Conservation (phyloP, 2,797 vertebrate genomes). For the Apogon hyalosoma region DNA sequence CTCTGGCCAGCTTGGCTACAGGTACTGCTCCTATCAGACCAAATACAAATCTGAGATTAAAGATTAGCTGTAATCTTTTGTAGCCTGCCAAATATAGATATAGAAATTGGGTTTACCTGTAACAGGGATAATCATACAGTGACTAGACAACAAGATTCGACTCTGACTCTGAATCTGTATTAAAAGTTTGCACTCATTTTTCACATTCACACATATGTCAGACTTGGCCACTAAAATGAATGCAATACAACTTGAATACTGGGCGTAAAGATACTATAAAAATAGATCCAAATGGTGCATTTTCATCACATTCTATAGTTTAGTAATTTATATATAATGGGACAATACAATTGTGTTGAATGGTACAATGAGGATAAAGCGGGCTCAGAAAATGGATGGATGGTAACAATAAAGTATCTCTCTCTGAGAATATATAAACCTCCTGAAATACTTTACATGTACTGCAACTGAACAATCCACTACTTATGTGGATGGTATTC, state of each 20-base stretch:
- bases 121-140: slow-evolving; percentile 44
- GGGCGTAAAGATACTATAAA: background rate
- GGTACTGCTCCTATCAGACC: slow-evolving; percentile 18
- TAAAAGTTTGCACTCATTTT: slow-evolving; percentile 9
- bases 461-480: background rate
- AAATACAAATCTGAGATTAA: slow-evolving; percentile 27
- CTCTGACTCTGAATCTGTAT: slow-evolving; percentile 20
- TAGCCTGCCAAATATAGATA: slow-evolving; percentile 14
- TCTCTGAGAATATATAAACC: slow-evolving; percentile 5
- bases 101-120: slow-evolving; percentile 5
- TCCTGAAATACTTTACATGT: background rate
- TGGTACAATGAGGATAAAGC: too few relatives aligned
- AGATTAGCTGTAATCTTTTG: slow-evolving; percentile 49
- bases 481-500: background rate
- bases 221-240: background rate
- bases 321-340: slow-evolving; percentile 12
- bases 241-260: slow-evolving; percentile 7
- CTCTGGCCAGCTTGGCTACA: background rate
- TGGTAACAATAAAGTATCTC: background rate
- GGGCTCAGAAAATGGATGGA: too few relatives aligned
- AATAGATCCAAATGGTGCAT: slow-evolving; percentile 14
- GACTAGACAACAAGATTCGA: slow-evolving; percentile 32
- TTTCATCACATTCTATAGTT: slow-evolving; percentile 15
- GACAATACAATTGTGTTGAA: slow-evolving; percentile 1
- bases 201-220: slow-evolving; percentile 8